Evolutionary conservation across 2,797 vertebrate species (phyloP).

Genomic region (Cynopterus sphinx): DNA sequence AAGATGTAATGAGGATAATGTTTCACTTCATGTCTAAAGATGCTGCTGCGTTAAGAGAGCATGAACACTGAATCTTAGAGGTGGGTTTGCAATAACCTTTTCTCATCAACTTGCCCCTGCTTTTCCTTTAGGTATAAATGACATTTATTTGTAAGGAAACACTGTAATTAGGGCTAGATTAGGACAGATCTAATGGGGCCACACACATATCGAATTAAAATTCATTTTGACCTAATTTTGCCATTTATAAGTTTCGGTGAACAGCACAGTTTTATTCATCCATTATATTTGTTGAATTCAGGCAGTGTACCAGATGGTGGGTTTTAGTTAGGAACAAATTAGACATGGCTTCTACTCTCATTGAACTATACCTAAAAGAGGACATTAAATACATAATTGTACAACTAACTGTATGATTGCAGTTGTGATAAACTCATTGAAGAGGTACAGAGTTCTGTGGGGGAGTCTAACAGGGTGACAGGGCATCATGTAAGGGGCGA

Average conservation of each 20-base stretch:
- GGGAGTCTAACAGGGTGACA: background rate
- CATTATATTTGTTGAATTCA: background rate
- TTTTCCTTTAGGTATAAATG: background rate
- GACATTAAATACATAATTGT: background rate
- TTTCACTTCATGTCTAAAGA: background rate
- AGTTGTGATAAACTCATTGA: background rate
- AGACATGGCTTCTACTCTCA: background rate
- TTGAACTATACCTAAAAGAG: background rate
- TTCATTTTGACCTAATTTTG: background rate
- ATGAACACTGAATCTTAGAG: background rate
- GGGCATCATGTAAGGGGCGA: background rate
- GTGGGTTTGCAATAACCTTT: background rate
- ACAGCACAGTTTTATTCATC: background rate
- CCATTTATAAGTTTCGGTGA: background rate
- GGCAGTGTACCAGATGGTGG: background rate
- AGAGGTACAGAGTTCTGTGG: background rate
- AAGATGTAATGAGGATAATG: background rate
- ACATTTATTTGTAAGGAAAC: constrained; percentile 15
- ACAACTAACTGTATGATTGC: background rate
- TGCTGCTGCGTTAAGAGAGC: background rate
- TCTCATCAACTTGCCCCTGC: background rate
- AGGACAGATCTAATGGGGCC: background rate
- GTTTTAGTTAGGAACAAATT: background rate
- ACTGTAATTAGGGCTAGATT: background rate
- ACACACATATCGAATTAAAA: background rate